Evolutionary conservation across 2,113 vertebrate genomes (phyloP).

Genomic region (Caloenas nicobarica): DNA sequence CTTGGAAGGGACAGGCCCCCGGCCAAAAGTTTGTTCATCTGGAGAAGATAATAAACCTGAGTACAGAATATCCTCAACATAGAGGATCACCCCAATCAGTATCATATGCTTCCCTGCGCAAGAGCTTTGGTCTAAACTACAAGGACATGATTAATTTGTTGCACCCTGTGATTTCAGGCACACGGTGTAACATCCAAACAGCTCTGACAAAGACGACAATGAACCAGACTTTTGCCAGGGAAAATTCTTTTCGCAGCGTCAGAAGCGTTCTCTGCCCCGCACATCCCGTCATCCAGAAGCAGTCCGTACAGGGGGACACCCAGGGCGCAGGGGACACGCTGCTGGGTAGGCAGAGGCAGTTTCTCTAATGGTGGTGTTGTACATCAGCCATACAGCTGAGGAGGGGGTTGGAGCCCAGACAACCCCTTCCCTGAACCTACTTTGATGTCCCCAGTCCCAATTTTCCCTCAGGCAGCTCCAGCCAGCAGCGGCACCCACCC

Average conservation of each 20-base stretch:
- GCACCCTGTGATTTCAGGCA: background rate
- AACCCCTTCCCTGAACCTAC: no score
- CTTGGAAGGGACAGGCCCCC: background rate
- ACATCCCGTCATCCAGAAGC: fast-evolving
- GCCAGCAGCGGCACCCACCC: no score
- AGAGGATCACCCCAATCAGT: background rate
- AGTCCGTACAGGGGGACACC: background rate
- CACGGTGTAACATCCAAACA: background rate
- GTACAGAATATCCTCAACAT: background rate
- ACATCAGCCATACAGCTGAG: no score
- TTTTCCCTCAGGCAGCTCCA: no score
- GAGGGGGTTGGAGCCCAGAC: no score
- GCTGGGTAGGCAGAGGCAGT: no score
- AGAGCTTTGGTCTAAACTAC: background rate
- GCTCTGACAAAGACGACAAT: fast-evolving
- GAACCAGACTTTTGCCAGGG: fast-evolving
- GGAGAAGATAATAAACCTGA: background rate
- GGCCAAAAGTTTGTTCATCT: background rate
- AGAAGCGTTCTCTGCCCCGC: fast-evolving
- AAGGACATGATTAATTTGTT: fast-evolving
- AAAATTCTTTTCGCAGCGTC: no score
- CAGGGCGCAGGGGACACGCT: background rate
- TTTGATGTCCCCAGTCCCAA: no score
- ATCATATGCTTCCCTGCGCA: background rate
- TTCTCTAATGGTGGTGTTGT: no score